These are phyloP conservation scores for Lobophora halterata DNA, from an alignment of 2,888 invertebrate genomes.

Conservation along the genomic window DNA sequence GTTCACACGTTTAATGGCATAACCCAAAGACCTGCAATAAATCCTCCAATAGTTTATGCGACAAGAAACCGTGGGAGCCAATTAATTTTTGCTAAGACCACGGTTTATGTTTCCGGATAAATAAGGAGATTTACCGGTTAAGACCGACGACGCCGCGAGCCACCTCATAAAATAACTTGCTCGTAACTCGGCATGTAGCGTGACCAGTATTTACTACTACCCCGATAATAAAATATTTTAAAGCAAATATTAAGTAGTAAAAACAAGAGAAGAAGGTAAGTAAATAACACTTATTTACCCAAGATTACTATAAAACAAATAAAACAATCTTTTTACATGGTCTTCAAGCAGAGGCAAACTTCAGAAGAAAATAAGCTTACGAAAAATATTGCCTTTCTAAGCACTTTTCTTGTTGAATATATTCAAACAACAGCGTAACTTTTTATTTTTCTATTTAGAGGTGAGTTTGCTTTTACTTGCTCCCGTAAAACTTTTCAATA, in stretches of 20 bases:
- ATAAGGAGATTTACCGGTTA: slow-evolving; percentile 76
- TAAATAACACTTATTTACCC: no score
- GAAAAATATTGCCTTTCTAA: slow-evolving; percentile 27
- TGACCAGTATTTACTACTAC: slow-evolving; percentile 52
- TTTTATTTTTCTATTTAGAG: slow-evolving; percentile 34
- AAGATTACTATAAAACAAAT: no score
- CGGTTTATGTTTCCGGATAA: slow-evolving; percentile 77
- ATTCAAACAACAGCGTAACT: slow-evolving; percentile 28
- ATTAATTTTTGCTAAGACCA: slow-evolving; percentile 77
- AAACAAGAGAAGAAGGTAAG: no score
- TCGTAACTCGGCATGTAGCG: slow-evolving; percentile 65
- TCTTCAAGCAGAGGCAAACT: slow-evolving; percentile 9
- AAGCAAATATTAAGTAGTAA: neutral
- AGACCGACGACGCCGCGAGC: slow-evolving; percentile 66
- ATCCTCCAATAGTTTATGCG: slow-evolving; percentile 62
- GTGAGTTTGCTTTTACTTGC: slow-evolving; percentile 34
- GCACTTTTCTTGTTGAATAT: slow-evolving; percentile 27
- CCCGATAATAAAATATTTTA: slow-evolving; percentile 5
- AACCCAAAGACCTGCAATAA: slow-evolving; percentile 44
- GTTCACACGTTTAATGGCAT: slow-evolving; percentile 12
- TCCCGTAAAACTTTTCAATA: slow-evolving; percentile 40
- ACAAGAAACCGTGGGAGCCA: slow-evolving; percentile 69
- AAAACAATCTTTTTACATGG: no score
- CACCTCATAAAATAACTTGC: slow-evolving; percentile 67
- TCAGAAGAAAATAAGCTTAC: slow-evolving; percentile 24